Percentiles rank a stretch among this genome's conserved stretches.
Conservation (phyloP, 35 echinoderm and acorn worm species). For the Ophiothrix spiculata region DNA sequence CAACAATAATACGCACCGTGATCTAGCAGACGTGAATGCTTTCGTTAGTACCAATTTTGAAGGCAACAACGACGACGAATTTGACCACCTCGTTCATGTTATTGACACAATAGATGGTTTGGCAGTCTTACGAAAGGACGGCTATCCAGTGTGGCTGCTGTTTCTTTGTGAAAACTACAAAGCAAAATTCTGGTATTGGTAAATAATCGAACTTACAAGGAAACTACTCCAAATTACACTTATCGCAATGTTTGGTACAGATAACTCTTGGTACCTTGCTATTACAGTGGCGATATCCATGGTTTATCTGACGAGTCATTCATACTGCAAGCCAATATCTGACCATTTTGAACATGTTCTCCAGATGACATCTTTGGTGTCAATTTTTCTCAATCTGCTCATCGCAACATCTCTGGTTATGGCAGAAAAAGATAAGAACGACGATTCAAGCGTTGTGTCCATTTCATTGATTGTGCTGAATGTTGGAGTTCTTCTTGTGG, state of each 20-base stretch:
- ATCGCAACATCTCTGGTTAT: constrained; percentile 3
- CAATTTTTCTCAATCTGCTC: constrained; percentile 20
- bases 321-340: constrained; percentile 32
- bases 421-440: background rate
- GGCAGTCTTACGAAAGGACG: background rate
- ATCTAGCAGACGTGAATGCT: background rate
- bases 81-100: background rate
- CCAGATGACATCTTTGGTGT: constrained; percentile 26
- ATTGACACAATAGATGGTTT: background rate
- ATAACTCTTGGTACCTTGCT: constrained; percentile 15
- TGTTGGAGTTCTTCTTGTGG: background rate
- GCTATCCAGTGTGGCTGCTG: background rate
- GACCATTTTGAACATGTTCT: constrained; percentile 27
- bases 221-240: constrained; percentile 39
- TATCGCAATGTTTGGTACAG: constrained; percentile 20
- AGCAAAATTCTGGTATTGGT: constrained; percentile 49
- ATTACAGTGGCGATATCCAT: constrained; percentile 30
- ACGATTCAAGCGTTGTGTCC: background rate
- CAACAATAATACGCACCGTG: too few relatives aligned
- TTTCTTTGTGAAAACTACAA: constrained; percentile 58
- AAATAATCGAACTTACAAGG: constrained; percentile 39
- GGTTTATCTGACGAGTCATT: constrained; percentile 27
- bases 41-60: too few relatives aligned
- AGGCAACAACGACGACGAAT: background rate
- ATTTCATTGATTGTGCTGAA: constrained; percentile 12